A percentile compares a stretch with the other conserved stretches of the same genome.
Conservation (phyloP, 2,888 invertebrate genomes). For the Heliconius charithonia region DNA sequence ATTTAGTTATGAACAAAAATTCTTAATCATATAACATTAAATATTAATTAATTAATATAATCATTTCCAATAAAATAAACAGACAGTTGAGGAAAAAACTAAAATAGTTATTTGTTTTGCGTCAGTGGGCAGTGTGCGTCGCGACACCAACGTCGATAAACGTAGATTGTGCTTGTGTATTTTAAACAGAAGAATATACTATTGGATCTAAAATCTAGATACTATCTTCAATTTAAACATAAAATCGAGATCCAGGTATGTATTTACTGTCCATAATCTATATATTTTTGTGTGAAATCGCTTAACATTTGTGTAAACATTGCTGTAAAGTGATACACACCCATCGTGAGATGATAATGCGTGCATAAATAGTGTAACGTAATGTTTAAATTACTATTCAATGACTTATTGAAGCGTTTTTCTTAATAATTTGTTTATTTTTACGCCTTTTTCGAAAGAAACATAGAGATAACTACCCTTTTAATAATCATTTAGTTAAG, state of each 20-base stretch:
- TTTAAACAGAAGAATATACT: not conserved
- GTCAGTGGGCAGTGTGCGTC: constrained; percentile 36
- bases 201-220: constrained; percentile 8
- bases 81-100: constrained; percentile 24
- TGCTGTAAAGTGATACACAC: constrained; percentile 13
- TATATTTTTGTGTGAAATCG: not conserved
- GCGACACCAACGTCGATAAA: constrained; percentile 8
- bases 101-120: constrained; percentile 27
- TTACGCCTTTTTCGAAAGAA: not conserved
- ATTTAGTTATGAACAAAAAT: no score
- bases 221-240: not conserved
- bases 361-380: not conserved
- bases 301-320: not conserved
- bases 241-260: constrained; percentile 12
- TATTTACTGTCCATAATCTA: not conserved
- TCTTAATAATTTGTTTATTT: not conserved
- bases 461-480: not conserved
- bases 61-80: constrained; percentile 3
- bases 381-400: not conserved
- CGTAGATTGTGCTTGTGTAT: not conserved
- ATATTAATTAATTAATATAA: constrained; percentile 6
- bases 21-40: no score
- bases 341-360: not conserved
- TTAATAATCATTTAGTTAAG: not conserved
- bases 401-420: not conserved